Evolutionary conservation across 2,113 vertebrate genomes (phyloP), one percentile per base, ranked within the genome.

Genomic region (Willisornis vidua): DNA sequence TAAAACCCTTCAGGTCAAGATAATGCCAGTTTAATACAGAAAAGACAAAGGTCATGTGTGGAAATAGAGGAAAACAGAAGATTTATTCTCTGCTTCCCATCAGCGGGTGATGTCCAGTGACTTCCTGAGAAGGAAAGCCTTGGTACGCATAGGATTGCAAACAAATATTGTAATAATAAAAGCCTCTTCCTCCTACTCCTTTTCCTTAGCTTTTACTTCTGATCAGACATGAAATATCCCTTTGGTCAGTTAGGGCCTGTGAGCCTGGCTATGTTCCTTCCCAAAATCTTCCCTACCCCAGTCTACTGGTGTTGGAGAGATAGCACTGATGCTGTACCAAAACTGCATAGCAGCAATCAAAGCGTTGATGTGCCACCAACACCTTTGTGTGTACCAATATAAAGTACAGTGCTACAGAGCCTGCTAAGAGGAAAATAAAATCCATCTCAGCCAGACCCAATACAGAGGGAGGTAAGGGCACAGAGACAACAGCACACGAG

Each of bases 401-500:
- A 35, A 70, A 55, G 19, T 9, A 48, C n/a, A 68, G 3, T 10
- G 12, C 13, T 41, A 1, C 14, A 14, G 19, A 7, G 19, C 14
- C 7, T 83, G 25, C n/a, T 33, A 1, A 17, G 6, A 12, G 9
- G 43, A 77, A 49, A 57, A n/a, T 41, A 37, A 49, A 9, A 18
- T 49, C 25, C 31, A 8, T 43, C 8, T 55, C 18, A 70, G 22
- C 2, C 48, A 76, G 18, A 49, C 17, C 11, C 11, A 62, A 18
- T 35, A 31, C 8, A 55, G 14, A 35, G 12, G 13, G 5, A 71
- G 41, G 37, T 8, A 49, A 51, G 19, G 14, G 8, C 19, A 18
- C 39, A 41, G 7, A 2, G 9, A 25, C 18, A 61, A 14, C 19
- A 58, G 7, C 33, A 43, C 2, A 11, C 2, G 3, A 1, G 0